phyloP scores from a whole-genome alignment of 1,140 invertebrate genomes.

The Trichonephila clavata region DNA sequence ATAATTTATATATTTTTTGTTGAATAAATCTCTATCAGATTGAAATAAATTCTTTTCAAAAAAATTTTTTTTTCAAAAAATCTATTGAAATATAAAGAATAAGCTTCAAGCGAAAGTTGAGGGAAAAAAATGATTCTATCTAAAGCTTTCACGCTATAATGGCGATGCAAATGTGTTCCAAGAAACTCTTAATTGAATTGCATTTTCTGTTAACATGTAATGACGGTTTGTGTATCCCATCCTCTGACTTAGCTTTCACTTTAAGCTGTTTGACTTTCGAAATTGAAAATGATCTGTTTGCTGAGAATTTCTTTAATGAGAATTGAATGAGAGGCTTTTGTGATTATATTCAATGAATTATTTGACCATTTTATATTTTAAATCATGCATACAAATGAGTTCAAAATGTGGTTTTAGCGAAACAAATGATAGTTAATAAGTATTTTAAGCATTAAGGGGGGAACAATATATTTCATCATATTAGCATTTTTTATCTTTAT shows the following conservation, averaged over 20 bases:
- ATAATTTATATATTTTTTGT: not conserved
- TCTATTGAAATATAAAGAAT: not conserved
- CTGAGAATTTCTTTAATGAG: not conserved
- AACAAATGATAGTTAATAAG: too few species aligned
- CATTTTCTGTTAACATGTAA: not conserved
- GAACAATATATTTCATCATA: too few species aligned
- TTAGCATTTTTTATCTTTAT: too few species aligned
- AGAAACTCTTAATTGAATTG: not conserved
- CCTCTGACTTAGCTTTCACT: not conserved
- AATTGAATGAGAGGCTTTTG: not conserved
- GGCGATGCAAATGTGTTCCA: not conserved
- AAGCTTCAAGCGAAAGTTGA: not conserved
- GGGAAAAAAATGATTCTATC: not conserved
- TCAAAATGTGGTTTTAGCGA: too few species aligned
- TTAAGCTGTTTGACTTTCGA: not conserved
- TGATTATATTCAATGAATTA: too few species aligned
- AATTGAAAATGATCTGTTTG: constrained; percentile 35
- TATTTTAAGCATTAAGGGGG: too few species aligned
- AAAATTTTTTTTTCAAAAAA: not conserved
- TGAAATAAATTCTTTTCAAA: not conserved
- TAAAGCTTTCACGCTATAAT: not conserved
- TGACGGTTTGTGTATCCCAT: not conserved
- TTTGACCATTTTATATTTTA: too few species aligned
- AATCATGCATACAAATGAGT: too few species aligned
- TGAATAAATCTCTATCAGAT: not conserved